Conservation (phyloP, 1,140 invertebrate species). For the Lepidurus arcticus region DNA sequence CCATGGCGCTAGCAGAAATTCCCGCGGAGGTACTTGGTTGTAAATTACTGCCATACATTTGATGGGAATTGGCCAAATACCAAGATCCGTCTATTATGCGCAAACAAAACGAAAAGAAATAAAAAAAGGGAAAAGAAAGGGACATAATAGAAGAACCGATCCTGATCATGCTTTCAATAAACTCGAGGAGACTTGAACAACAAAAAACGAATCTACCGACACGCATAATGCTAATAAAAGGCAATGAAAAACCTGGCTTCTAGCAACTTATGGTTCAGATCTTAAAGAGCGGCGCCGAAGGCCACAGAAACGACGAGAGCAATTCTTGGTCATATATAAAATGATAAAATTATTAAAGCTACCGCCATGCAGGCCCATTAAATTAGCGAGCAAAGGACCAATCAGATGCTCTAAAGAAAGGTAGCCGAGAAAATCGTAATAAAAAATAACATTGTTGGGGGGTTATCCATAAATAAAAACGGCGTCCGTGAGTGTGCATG, state of each 20-base stretch:
- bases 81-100: not conserved
- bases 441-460: not conserved
- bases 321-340: not conserved
- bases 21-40: not conserved
- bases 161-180: not conserved
- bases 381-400: not conserved
- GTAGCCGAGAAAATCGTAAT: constrained; percentile 15
- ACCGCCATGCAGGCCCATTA: constrained; percentile 20
- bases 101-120: not conserved
- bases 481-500: not conserved
- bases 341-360: constrained; percentile 22
- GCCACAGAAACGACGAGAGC: not conserved
- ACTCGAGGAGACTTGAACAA: not conserved
- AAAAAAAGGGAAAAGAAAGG: not conserved
- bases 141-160: not conserved
- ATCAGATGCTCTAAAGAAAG: not conserved
- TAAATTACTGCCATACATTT: not conserved
- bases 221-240: not conserved
- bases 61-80: constrained; percentile 2
- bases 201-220: not conserved
- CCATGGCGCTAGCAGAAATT: not conserved
- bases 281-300: not conserved
- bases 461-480: not conserved
- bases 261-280: not conserved
- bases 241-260: not conserved